Evolutionary conservation across 2,113 vertebrate species (phyloP).

Genomic region (Pitta sordida): DNA sequence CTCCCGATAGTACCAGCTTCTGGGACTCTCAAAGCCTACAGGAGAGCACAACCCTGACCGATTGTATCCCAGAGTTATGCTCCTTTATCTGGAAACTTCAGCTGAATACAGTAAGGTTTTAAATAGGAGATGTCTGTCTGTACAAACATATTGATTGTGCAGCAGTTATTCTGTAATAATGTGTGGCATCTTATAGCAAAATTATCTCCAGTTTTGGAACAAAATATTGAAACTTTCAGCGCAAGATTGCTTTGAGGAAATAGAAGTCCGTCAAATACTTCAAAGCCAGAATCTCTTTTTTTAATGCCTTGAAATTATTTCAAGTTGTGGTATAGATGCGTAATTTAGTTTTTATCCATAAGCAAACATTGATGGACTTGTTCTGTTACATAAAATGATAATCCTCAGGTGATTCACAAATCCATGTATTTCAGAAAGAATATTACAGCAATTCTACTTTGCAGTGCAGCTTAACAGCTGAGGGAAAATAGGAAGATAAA

Average conservation of each 20-base stretch:
- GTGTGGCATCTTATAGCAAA: neutral
- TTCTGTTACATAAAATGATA: neutral
- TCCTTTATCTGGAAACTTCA: neutral
- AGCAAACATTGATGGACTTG: neutral
- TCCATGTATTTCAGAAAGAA: neutral
- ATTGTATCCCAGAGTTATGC: fast-evolving
- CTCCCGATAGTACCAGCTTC: neutral
- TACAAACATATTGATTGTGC: fast-evolving
- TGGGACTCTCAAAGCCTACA: neutral
- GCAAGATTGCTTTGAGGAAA: neutral
- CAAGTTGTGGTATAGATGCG: neutral
- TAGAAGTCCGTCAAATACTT: neutral
- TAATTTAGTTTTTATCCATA: neutral
- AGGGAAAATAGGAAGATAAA: neutral
- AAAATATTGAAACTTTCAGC: neutral
- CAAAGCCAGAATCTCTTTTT: neutral
- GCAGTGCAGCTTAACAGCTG: neutral
- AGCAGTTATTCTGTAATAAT: neutral
- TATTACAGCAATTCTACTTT: neutral
- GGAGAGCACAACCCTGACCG: fast-evolving
- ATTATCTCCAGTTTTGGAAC: neutral
- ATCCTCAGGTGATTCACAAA: neutral
- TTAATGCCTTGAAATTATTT: neutral
- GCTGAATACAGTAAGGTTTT: neutral
- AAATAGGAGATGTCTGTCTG: neutral